phyloP scores from a whole-genome alignment of 2,797 vertebrate species.

The Galago senegalensis region DNA sequence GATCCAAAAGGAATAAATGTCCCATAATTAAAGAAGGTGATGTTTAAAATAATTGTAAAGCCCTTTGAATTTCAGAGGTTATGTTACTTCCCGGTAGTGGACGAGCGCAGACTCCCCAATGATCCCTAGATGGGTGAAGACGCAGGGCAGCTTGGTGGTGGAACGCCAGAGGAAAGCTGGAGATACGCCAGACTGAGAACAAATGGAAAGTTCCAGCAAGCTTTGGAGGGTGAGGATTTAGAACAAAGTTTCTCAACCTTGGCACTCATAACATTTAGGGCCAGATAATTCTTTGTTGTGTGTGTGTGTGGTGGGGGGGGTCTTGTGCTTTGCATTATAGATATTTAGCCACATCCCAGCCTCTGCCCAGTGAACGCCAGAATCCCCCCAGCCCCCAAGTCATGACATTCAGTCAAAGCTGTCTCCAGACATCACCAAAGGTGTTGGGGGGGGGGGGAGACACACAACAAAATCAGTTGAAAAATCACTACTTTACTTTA shows the following conservation, averaged over 20 bases:
- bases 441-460: fast-evolving
- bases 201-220: background rate
- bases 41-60: background rate
- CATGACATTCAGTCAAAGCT: background rate
- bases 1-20: background rate
- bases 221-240: background rate
- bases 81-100: background rate
- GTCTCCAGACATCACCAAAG: background rate
- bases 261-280: background rate
- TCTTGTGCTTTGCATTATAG: background rate
- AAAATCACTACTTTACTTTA: slow-evolving; percentile 25
- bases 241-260: background rate
- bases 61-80: background rate
- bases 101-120: background rate
- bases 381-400: background rate
- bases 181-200: background rate
- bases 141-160: background rate
- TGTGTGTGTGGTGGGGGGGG: background rate
- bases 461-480: background rate
- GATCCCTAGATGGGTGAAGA: background rate
- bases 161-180: background rate
- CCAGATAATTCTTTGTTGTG: background rate
- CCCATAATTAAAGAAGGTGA: background rate
- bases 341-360: background rate
- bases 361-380: background rate